These are phyloP conservation scores for Coremacera marginata DNA, from an alignment of 2,888 invertebrate species.

Conservation along the genomic window DNA sequence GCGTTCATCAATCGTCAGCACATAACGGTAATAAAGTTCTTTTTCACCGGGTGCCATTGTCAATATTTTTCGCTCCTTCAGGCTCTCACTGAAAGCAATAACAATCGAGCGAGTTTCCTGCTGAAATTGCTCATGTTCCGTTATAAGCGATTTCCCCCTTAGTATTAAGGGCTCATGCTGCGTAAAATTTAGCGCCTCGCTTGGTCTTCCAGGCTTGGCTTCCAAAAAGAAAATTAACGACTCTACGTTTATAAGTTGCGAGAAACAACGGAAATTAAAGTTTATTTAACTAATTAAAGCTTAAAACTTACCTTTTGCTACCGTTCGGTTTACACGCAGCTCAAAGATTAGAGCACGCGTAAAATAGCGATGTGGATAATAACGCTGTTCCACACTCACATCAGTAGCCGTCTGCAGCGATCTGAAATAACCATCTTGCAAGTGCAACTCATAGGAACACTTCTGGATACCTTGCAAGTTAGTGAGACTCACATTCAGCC, in stretches of 20 bases:
- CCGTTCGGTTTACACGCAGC: slow-evolving; percentile 49
- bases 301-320: slow-evolving; percentile 31
- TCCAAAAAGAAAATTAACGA: slow-evolving; percentile 50
- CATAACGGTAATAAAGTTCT: slow-evolving; percentile 69
- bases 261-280: slow-evolving; percentile 13
- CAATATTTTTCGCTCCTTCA: slow-evolving; percentile 53
- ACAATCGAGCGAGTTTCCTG: slow-evolving; percentile 53
- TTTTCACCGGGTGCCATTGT: slow-evolving; percentile 52
- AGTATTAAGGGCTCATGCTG: slow-evolving; percentile 42
- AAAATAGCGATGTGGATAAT: slow-evolving; percentile 68
- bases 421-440: slow-evolving; percentile 53
- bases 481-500: slow-evolving; percentile 70
- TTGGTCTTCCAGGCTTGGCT: slow-evolving; percentile 40
- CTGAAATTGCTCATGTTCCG: slow-evolving; percentile 61
- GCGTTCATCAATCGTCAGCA: slow-evolving; percentile 72
- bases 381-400: slow-evolving; percentile 53
- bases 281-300: neutral
- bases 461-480: slow-evolving; percentile 10
- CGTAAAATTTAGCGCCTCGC: slow-evolving; percentile 2
- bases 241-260: slow-evolving; percentile 43
- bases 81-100: slow-evolving; percentile 55
- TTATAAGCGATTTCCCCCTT: slow-evolving; percentile 57
- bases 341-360: slow-evolving; percentile 68
- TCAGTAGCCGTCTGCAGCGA: slow-evolving; percentile 39
- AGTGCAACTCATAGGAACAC: slow-evolving; percentile 48